These are phyloP conservation scores for Vultur gryphus DNA, from an alignment of 2,797 vertebrate genomes.

Conservation along the genomic window DNA sequence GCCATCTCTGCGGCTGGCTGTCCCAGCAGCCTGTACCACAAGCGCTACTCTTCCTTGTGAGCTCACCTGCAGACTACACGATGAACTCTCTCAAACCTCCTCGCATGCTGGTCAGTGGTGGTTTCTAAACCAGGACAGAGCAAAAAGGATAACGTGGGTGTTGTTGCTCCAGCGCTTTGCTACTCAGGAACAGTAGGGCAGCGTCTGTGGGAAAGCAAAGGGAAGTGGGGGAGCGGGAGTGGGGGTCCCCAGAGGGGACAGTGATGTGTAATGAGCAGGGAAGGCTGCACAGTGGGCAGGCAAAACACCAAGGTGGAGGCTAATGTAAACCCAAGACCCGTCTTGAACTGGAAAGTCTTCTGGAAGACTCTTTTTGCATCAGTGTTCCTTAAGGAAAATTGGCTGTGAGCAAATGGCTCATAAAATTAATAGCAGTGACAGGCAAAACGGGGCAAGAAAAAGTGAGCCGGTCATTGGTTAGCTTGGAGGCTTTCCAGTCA, in stretches of 20 bases:
- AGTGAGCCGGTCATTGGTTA: not conserved
- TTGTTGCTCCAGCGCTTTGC: rapidly evolving
- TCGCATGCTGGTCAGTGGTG: not conserved
- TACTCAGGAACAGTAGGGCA: not conserved
- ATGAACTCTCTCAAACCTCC: not conserved
- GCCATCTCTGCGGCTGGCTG: not conserved
- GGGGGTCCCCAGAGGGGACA: too few relatives aligned
- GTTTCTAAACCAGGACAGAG: not conserved
- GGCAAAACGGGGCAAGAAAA: not conserved
- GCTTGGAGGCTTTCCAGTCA: not conserved
- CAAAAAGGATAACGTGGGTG: not conserved
- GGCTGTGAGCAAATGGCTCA: not conserved
- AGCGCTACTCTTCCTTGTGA: not conserved
- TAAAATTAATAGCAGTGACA: not conserved
- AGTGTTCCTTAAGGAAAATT: not conserved
- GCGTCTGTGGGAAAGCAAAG: not conserved
- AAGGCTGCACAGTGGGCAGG: not conserved
- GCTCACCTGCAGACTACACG: too few relatives aligned
- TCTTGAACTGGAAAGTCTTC: not conserved
- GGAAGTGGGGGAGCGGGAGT: not conserved
- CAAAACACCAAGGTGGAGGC: rapidly evolving
- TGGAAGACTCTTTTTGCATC: not conserved
- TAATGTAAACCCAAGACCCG: not conserved
- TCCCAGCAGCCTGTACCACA: not conserved
- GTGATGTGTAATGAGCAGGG: not conserved